Evolutionary conservation across 2,113 vertebrate genomes (phyloP).

Genomic region (Panurus biarmicus): DNA sequence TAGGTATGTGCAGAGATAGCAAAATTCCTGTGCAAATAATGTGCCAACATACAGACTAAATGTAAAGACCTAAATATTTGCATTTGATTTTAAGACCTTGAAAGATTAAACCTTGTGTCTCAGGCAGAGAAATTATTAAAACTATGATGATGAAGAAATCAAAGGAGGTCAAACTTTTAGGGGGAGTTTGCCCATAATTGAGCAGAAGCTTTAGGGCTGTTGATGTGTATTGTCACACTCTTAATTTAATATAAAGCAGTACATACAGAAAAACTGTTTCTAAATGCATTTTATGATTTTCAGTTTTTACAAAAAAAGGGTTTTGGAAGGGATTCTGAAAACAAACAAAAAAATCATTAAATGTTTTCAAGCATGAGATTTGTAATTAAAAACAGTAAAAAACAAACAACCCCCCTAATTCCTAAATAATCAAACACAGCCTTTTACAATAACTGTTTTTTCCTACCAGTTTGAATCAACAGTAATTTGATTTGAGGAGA

Average conservation of each 20-base stretch:
- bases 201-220: neutral
- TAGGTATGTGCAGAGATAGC: neutral
- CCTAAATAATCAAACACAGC: neutral
- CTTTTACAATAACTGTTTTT: neutral
- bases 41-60: neutral
- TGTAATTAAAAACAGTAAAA: neutral
- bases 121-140: neutral
- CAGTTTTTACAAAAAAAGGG: neutral
- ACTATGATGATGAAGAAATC: neutral
- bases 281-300: neutral
- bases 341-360: neutral
- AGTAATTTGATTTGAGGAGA: neutral
- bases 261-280: neutral
- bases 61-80: neutral
- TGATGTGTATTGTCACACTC: neutral
- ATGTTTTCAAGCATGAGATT: neutral
- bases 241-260: neutral
- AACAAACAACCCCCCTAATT: rapidly evolving
- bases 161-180: neutral
- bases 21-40: neutral
- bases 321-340: neutral
- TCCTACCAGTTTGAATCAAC: neutral
- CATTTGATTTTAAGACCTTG: neutral
- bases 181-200: neutral
- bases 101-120: neutral